Evolutionary conservation across 2,888 invertebrate genomes (phyloP), one percentile per base, ranked within the genome.

Genomic region (Drosophila seclusa): DNA sequence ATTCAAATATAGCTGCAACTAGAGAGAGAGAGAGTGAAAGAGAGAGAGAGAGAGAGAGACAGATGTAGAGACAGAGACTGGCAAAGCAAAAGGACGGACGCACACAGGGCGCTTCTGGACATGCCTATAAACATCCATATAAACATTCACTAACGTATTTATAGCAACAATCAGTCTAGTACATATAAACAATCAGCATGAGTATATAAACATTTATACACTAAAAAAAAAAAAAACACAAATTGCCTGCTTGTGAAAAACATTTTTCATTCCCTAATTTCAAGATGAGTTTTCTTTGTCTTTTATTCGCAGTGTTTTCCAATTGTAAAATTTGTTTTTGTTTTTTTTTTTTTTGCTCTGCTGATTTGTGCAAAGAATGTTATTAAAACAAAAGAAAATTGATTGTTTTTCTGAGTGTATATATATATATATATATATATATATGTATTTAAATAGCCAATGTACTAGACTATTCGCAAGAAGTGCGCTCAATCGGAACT

Each of bases 61-160:
- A 38, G 8, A 29, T 0, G 13, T 6, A n/a, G 29, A 53, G 29
- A 7, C 21, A 7, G 16, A 8, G 32, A 18, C 2, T 16, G 21
- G 1, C 21, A 24, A 42, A 42, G 6, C 13, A 13, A 21, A 10
- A 40, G 31, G n/a, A 29, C 31, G 18, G n/a, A 55, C 13, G 29
- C 8, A 52, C 6, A 48, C 34, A 38, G 34, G 40, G 48, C 36
- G 49, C 24, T 48, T 13, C n/a, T 54, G 52, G 34, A 68, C 58
- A 55, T 38, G 38, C 52, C 11, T 49, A 48, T 57, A 54, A 65
- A 60, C 69, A 74, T 70, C 63, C 69, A 65, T 42, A 45, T 74
- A 69, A 69, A 66, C 59, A 73, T 31, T 64, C 42, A 57, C 11
- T 16, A 45, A 13, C 2, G 27, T 16, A 54, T 32, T 45, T 32